These are phyloP conservation scores for Callipepla squamata DNA, from an alignment of 2,113 vertebrate species.

Conservation along the genomic window DNA sequence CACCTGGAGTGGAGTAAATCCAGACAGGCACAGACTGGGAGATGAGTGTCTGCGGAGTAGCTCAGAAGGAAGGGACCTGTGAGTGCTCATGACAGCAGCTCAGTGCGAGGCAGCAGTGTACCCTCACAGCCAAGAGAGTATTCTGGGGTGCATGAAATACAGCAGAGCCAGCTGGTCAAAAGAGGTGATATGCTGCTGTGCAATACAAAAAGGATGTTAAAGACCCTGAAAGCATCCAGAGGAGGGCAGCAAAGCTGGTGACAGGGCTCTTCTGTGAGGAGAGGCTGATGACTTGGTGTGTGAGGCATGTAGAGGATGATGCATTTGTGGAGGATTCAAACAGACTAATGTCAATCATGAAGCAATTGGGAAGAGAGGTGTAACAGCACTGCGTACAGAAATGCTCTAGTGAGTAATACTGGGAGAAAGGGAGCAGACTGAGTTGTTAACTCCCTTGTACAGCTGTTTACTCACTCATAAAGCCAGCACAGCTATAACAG, in stretches of 20 bases:
- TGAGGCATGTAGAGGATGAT: not conserved
- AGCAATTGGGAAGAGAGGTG: not conserved
- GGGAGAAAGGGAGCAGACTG: slow-evolving; percentile 25
- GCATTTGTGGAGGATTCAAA: not conserved
- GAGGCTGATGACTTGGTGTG: not conserved
- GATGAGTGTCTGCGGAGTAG: not conserved
- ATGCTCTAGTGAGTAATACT: slow-evolving; percentile 12
- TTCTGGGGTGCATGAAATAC: not conserved
- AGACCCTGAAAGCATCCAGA: not conserved
- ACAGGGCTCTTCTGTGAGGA: not conserved
- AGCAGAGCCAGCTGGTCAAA: not conserved
- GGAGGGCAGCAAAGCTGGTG: not conserved
- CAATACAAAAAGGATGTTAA: not conserved
- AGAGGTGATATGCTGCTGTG: not conserved
- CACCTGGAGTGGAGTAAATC: not conserved
- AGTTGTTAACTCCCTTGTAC: slow-evolving; percentile 46
- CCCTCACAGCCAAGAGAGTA: too few relatives aligned
- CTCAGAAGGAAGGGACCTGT: not conserved
- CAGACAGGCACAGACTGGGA: not conserved
- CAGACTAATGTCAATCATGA: not conserved
- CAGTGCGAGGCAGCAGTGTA: not conserved
- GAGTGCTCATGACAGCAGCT: not conserved
- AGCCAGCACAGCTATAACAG: slow-evolving; percentile 8
- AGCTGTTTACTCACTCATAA: slow-evolving; percentile 12
- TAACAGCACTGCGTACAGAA: not conserved